These are phyloP conservation scores for Atta colombica DNA, from an alignment of 1,140 invertebrate species.

Conservation along the genomic window DNA sequence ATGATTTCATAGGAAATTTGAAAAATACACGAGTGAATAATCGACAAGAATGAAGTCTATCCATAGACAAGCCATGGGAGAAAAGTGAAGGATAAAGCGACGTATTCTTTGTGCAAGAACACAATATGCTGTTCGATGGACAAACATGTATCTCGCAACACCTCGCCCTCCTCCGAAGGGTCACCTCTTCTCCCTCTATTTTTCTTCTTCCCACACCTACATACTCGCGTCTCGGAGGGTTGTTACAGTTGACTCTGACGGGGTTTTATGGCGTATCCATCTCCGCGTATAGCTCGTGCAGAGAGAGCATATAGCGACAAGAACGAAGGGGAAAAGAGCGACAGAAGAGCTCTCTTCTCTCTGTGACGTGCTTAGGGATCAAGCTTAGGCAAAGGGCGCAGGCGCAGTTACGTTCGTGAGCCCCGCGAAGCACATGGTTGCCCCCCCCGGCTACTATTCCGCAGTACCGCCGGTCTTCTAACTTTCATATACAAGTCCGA, in stretches of 20 bases:
- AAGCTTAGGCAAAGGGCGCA: conserved; percentile 82
- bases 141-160: conserved; percentile 24
- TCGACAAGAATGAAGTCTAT: conserved; percentile 20
- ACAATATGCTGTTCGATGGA: conserved; percentile 36
- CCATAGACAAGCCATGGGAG: not conserved
- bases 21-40: not conserved
- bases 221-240: conserved; percentile 71
- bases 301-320: conserved; percentile 43
- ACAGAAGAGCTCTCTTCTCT: conserved; percentile 61
- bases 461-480: conserved; percentile 70
- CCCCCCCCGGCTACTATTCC: conserved; percentile 73
- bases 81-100: conserved; percentile 4
- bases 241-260: conserved; percentile 75
- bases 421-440: conserved; percentile 84
- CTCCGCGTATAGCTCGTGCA: conserved; percentile 50
- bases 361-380: conserved; percentile 79
- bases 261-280: conserved; percentile 79
- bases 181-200: not conserved
- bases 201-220: conserved; percentile 43
- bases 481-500: conserved; percentile 41
- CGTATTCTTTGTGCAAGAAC: conserved; percentile 33
- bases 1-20: not conserved
- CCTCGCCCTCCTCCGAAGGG: conserved; percentile 5
- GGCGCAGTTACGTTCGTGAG: conserved; percentile 83
- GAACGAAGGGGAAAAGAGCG: conserved; percentile 52